A percentile compares a stretch with the other conserved stretches of the same genome.
Evolutionary conservation across 2,113 vertebrate species (phyloP).

Genomic region (Colistium nudipinnis): DNA sequence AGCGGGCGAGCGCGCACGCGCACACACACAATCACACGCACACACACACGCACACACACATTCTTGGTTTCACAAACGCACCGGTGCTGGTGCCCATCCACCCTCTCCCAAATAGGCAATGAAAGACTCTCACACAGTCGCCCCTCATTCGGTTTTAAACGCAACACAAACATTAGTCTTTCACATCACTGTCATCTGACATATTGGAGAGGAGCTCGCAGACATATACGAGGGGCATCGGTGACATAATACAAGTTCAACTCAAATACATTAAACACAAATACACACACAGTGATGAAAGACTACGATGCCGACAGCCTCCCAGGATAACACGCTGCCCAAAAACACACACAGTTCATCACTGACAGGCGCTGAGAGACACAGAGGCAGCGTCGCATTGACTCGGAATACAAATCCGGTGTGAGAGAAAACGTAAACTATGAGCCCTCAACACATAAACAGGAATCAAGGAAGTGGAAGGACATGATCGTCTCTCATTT

Average conservation of each 20-base stretch:
- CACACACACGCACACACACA: slow-evolving; percentile 17
- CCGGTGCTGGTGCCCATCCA: background rate
- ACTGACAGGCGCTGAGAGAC: slow-evolving; percentile 50
- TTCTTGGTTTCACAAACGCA: slow-evolving; percentile 38
- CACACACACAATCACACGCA: no score
- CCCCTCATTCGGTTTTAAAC: slow-evolving; percentile 33
- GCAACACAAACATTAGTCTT: slow-evolving; percentile 22
- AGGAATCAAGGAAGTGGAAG: slow-evolving; percentile 58
- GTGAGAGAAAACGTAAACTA: slow-evolving; percentile 46
- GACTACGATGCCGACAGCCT: slow-evolving; percentile 52
- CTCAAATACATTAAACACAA: slow-evolving; percentile 63
- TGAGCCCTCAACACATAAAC: slow-evolving; percentile 39
- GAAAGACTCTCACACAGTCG: slow-evolving; percentile 41
- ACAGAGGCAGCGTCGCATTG: slow-evolving; percentile 19
- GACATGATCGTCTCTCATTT: slow-evolving; percentile 29
- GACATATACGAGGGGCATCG: slow-evolving; percentile 37
- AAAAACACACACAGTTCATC: slow-evolving; percentile 41
- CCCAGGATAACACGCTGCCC: slow-evolving; percentile 48
- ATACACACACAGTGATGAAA: slow-evolving; percentile 59
- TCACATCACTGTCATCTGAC: slow-evolving; percentile 63
- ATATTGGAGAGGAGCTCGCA: slow-evolving; percentile 58
- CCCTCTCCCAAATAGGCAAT: slow-evolving; percentile 18
- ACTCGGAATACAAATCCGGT: slow-evolving; percentile 53
- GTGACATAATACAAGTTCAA: slow-evolving; percentile 55
- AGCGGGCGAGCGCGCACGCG: slow-evolving; percentile 26